Evolutionary conservation across 2,888 invertebrate species (phyloP).

Genomic region (Antitype chi): DNA sequence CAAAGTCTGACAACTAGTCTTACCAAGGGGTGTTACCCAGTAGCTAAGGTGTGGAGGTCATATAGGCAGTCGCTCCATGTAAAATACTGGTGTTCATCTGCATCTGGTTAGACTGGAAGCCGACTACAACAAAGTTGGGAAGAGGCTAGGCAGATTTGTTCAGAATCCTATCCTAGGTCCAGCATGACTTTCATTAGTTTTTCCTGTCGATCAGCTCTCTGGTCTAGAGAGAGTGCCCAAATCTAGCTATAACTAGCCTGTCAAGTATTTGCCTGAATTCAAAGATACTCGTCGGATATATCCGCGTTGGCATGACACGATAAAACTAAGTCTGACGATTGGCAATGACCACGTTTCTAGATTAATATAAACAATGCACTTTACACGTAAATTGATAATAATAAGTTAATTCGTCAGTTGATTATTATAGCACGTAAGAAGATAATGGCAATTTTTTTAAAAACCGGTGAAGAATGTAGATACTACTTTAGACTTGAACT

Average conservation of each 20-base stretch:
- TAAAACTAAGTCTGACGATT: not conserved
- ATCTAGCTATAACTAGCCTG: not conserved
- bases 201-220: not conserved
- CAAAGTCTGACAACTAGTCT: too few species aligned
- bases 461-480: not conserved
- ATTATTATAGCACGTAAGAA: constrained; percentile 25
- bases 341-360: not conserved
- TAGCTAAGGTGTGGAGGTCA: too few species aligned
- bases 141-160: not conserved
- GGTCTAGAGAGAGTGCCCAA: not conserved
- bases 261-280: not conserved
- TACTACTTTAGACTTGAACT: not conserved
- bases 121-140: not conserved
- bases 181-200: not conserved
- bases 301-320: not conserved
- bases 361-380: constrained; percentile 8
- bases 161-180: not conserved
- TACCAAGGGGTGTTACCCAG: too few species aligned
- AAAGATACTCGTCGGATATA: not conserved
- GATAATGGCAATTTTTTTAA: constrained; percentile 25
- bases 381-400: constrained; percentile 41
- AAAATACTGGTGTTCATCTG: not conserved
- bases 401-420: not conserved
- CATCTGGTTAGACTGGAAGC: not conserved
- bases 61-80: not conserved